Evolutionary conservation across 2,113 vertebrate genomes (phyloP), one percentile per base, ranked within the genome.

Genomic region (Ginglymostoma cirratum): DNA sequence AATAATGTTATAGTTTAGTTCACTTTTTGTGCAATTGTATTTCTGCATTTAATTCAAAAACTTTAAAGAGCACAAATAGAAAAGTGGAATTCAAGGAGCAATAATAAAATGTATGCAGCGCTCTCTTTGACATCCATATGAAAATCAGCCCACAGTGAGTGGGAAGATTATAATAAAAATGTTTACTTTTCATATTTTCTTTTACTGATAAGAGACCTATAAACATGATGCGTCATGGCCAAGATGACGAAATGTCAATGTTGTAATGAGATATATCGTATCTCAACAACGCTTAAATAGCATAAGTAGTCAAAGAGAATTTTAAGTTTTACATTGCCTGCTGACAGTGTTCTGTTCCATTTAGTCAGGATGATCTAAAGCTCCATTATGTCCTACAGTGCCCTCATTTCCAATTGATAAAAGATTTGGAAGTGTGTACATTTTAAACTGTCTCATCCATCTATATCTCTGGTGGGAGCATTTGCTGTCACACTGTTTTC

Each of bases 321-420:
- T 95, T 72, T 95, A 45, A 95, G 69, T 95, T 95, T 17, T 72
- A 95, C 24, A 72, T 95, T 72, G 72, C 38, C 67, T 23, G 52
- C 94, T 95, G 94, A 72, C 67, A 76, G 23, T 45, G 67, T 52
- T 76, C 67, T 72, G 67, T 76, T 34, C 67, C 69, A 95, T 95
- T 95, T 95, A 95, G 72, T 17, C 42, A 72, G 67, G 69, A 95
- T 95, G 94, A 95, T 95, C 94, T 95, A 95, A 95, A 95, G 94
- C 94, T 72, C 94, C 3, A 95, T 95, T 95, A 95, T 72, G 30
- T 34, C 66, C 42, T 34, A 72, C 94, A 76, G 66, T 72, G 94
- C 66, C 69, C 94, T 76, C 94, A 95, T 76, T 95, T 95, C 69
- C 94, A 95, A 72, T 34, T 95, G 94, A 72, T 95, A 72, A 95